Percentiles rank a stretch among this genome's conserved stretches.
These are phyloP conservation scores for Acrobasis consociella DNA, from an alignment of 2,888 invertebrate genomes.

Conservation along the genomic window DNA sequence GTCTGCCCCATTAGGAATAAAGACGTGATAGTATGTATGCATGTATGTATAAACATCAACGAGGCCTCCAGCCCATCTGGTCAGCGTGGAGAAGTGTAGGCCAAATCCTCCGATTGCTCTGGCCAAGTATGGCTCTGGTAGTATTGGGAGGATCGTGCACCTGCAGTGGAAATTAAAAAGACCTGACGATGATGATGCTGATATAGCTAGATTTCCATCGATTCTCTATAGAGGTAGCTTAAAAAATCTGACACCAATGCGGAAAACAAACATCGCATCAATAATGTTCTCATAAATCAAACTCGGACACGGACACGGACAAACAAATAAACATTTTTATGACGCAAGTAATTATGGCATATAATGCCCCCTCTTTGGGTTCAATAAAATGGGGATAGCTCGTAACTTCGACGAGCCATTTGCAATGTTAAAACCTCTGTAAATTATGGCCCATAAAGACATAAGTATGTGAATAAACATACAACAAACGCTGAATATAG, in stretches of 20 bases:
- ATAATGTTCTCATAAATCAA: constrained; percentile 11
- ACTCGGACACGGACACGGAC: not conserved
- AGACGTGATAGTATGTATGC: too few species aligned
- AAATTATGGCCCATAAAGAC: not conserved
- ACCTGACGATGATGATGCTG: too few species aligned
- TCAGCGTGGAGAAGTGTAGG: too few species aligned
- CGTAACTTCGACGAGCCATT: constrained; percentile 19
- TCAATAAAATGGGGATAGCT: constrained; percentile 17
- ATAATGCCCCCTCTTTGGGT: constrained; percentile 13
- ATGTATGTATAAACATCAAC: too few species aligned
- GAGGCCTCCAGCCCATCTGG: too few species aligned
- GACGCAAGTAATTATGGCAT: constrained; percentile 15
- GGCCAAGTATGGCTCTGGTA: too few species aligned
- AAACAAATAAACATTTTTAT: constrained; percentile 14
- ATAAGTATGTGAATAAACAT: not conserved
- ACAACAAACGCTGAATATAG: not conserved
- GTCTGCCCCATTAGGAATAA: too few species aligned
- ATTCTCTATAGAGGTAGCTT: too few species aligned
- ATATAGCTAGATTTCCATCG: too few species aligned
- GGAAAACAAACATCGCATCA: not conserved
- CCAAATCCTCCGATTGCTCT: too few species aligned
- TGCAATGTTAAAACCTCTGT: constrained; percentile 20
- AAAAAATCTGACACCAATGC: not conserved
- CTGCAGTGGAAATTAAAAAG: too few species aligned
- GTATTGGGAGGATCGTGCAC: too few species aligned